phyloP scores from a whole-genome alignment of 2,113 vertebrate genomes.

The Bujurquina vittata region DNA sequence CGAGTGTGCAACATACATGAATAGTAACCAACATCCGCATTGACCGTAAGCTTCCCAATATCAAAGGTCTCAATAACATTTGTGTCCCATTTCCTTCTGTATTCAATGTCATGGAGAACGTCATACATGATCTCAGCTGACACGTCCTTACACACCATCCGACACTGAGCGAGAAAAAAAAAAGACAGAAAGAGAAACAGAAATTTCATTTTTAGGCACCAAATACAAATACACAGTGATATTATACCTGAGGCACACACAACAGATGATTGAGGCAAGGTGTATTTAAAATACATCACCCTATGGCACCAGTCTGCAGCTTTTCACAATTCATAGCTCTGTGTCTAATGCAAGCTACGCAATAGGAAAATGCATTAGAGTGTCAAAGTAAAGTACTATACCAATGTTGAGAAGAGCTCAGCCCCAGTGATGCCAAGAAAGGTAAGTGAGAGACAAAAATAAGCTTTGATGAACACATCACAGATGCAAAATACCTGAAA shows the following conservation, averaged over 20 bases:
- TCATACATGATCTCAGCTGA: slow-evolving; percentile 91
- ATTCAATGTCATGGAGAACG: slow-evolving; percentile 94
- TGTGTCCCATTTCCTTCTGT: slow-evolving; percentile 92
- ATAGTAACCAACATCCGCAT: slow-evolving; percentile 94
- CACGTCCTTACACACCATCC: slow-evolving; percentile 89
- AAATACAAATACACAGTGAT: neutral
- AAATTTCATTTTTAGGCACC: neutral
- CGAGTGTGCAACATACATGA: slow-evolving; percentile 81
- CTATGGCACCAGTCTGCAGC: neutral
- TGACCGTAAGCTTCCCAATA: slow-evolving; percentile 93
- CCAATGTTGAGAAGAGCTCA: neutral
- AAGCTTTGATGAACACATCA: neutral
- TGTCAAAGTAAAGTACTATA: slow-evolving; percentile 4
- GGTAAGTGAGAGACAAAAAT: neutral
- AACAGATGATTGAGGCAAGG: neutral
- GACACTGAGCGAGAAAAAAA: slow-evolving; percentile 81
- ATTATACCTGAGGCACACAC: neutral
- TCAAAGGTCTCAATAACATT: slow-evolving; percentile 98
- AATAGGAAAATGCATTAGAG: slow-evolving; percentile 16
- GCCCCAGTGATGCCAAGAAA: neutral
- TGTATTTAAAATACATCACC: neutral
- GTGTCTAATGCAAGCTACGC: neutral
- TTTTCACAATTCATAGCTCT: neutral
- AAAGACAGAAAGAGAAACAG: neutral
- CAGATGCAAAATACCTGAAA: neutral